Evolutionary conservation across 1,140 invertebrate species (phyloP).

Genomic region (Drosophila saltans): DNA sequence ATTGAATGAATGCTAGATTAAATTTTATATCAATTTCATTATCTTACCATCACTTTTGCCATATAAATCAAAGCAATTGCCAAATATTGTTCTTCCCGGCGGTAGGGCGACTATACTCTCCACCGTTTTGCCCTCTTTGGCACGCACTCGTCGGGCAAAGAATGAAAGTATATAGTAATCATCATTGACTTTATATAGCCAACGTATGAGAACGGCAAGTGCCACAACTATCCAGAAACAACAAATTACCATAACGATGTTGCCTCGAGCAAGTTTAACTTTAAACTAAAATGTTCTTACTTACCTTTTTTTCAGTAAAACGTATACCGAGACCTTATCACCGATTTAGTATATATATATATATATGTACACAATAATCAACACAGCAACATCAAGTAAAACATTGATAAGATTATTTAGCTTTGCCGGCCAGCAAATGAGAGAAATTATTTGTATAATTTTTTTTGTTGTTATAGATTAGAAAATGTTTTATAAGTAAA

Average conservation of each 20-base stretch:
- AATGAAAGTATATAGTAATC: slow-evolving; percentile 45
- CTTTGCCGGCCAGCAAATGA: no score
- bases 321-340: no score
- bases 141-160: slow-evolving; percentile 37
- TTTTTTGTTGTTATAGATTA: no score
- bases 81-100: slow-evolving; percentile 31
- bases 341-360: neutral
- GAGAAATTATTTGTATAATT: no score
- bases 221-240: slow-evolving; percentile 36
- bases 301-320: no score
- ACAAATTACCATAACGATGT: slow-evolving; percentile 10
- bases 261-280: neutral
- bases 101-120: slow-evolving; percentile 28
- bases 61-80: slow-evolving; percentile 43
- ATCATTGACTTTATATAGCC: slow-evolving; percentile 39
- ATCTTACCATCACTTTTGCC: slow-evolving; percentile 26
- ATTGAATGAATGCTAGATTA: neutral
- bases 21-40: neutral
- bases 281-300: neutral
- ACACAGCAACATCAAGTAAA: no score
- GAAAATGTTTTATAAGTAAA: no score
- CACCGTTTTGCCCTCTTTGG: slow-evolving; percentile 32
- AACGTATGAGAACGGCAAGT: slow-evolving; percentile 29
- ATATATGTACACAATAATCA: no score
- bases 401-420: no score